Base-by-base conservation (phyloP, 2,888 invertebrate genomes). In the Philereme transversata region DNA sequence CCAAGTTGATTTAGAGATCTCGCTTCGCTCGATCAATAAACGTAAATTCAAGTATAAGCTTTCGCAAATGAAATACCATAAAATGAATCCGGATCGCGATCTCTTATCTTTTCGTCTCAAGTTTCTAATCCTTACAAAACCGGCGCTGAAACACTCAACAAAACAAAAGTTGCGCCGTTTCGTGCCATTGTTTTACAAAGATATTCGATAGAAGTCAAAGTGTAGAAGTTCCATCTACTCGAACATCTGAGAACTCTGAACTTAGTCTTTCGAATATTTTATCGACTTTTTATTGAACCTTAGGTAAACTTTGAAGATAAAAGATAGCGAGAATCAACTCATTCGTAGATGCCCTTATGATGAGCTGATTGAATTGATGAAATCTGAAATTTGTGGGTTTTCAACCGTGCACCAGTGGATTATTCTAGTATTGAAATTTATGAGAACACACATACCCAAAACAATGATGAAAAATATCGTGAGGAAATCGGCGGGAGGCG, bases 251-350 rank as follows among this genome's bases (percentile, higher is more conserved):
- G 40, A 60, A 51, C 51, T 49, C 43, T 50, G 50, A 48, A 56
- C 55, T 11, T 38, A 50, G 41, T 10, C 22, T 53, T 53, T 62
- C 38, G 38, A 47, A 55, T 49, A 59, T 54, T 60, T 50, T 56
- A 60, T 60, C 48, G 51, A 56, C 55, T 60, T 55, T 60, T 60
- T 48, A 56, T 56, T 51, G 48, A 44, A 56, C 51, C 47, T 55
- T 56, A 56, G 47, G 9, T 5, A 33, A 60, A 56, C 51, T 60
- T 60, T 51, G 55, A 5, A 41, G 43, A 54, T 55, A 41, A 36
- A 8, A 41, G 44, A 47, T 48, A 38, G 40, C 9, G 8, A 4
- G 6, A 40, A 40, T 40, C 40, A 8, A 40, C 3, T 22, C 22
- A 22, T 22, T 22, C 22, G 22, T 22, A 22, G 22, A 22, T 22